These are phyloP conservation scores for Excalfactoria chinensis DNA, from an alignment of 2,113 vertebrate genomes.

Conservation along the genomic window DNA sequence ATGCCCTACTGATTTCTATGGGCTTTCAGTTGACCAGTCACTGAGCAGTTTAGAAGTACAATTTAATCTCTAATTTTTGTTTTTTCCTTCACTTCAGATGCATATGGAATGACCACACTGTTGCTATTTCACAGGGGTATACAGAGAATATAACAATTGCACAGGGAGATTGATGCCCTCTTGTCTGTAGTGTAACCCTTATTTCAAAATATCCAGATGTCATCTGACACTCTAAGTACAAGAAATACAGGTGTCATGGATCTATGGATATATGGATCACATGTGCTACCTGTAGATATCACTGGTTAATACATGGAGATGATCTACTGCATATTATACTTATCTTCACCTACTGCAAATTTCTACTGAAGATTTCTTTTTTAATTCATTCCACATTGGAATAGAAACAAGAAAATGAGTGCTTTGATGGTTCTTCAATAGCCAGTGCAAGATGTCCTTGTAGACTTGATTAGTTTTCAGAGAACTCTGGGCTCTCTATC, in stretches of 20 bases:
- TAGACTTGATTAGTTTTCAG: not conserved
- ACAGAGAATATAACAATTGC: not conserved
- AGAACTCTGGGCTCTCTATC: not conserved
- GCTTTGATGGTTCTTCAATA: not conserved
- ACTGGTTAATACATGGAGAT: not conserved
- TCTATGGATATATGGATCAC: not conserved
- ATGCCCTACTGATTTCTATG: not conserved
- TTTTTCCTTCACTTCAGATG: not conserved
- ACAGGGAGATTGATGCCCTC: not conserved
- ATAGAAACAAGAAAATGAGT: not conserved
- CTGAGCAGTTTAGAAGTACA: not conserved
- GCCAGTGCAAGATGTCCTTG: not conserved
- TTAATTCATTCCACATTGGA: accelerated
- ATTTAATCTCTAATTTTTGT: not conserved
- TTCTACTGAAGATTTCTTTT: not conserved
- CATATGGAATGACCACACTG: not conserved
- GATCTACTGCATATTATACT: not conserved
- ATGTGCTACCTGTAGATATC: not conserved
- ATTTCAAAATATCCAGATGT: not conserved
- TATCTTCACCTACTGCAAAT: not conserved
- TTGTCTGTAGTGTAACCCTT: not conserved
- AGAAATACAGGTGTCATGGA: not conserved
- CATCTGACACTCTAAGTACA: not conserved
- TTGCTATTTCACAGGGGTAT: not conserved
- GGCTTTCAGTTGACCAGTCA: not conserved